Evolutionary conservation across 2,888 invertebrate genomes (phyloP), one percentile per base, ranked within the genome.

Genomic region (Brenthis ino): DNA sequence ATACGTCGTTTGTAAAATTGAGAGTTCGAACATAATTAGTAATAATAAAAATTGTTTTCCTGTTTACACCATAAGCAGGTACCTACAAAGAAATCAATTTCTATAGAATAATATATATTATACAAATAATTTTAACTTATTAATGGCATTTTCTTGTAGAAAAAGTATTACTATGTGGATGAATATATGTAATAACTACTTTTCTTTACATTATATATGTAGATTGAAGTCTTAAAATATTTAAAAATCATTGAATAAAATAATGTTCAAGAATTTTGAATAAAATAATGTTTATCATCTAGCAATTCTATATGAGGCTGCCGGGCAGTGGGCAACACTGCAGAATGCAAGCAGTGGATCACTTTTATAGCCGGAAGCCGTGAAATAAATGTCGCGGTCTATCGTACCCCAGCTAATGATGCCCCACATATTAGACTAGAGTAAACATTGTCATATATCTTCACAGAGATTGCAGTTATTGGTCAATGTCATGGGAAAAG

Each of bases 301-400:
- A 85, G 85, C 43, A 67, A 2, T 6, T 64, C 3, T 70, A 68
- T 76, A 56, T 61, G 14, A 50, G 56, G 61, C 63, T 71, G 72
- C 69, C 71, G 82, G 79, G 76, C 81, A 80, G 72, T 78, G 84
- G 84, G 82, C 85, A 84, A 81, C 84, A 85, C 83, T 90, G 91
- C 91, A 91, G 88, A 88, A 87, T 91, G 91, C 91, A 91, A 79
- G 90, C 89, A 85, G 87, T 92, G 91, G 92, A 92, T 93, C 93
- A 92, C 91, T 93, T 93, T 93, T 92, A 93, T 92, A 84, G 90
- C 91, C 91, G 92, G 93, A 93, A 85, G 91, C 91, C 90, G 91
- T 93, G 89, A 93, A 92, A 93, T 93, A 92, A 92, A 93, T 92
- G 91, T 92, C 91, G 91, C 82, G 89, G 89, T 87, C 89, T 89